phyloP scores from a whole-genome alignment of 2,797 vertebrate species.

The Pitangus sulphuratus region DNA sequence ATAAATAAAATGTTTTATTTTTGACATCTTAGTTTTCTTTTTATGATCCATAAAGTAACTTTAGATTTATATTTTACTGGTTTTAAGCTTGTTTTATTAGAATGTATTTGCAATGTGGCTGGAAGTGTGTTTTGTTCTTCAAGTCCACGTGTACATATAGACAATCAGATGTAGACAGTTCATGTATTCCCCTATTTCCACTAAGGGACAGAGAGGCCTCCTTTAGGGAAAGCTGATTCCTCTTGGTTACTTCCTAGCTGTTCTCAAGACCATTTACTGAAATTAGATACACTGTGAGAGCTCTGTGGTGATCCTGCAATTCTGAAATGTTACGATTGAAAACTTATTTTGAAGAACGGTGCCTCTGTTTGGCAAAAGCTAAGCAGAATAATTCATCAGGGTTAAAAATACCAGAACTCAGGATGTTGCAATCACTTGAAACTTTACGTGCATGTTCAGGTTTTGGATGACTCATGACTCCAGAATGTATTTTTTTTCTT shows the following conservation, averaged over 20 bases:
- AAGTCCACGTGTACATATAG: background rate
- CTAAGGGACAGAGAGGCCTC: background rate
- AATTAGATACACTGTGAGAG: background rate
- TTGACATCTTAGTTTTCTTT: background rate
- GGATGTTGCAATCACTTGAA: background rate
- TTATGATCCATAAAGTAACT: background rate
- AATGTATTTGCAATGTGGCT: background rate
- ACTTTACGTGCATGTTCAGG: accelerated
- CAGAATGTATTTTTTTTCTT: background rate
- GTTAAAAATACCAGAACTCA: background rate
- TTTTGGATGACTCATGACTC: background rate
- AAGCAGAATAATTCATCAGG: background rate
- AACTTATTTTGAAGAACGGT: background rate
- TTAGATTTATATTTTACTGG: background rate
- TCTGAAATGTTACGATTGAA: background rate
- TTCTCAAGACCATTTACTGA: background rate
- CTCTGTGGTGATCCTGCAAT: background rate
- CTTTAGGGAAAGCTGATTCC: background rate
- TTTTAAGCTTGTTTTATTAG: background rate
- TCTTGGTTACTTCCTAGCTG: background rate
- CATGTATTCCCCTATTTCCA: background rate
- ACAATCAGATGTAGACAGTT: background rate
- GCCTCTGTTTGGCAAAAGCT: background rate
- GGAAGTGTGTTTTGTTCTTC: background rate
- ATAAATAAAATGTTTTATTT: background rate